These are phyloP conservation scores for Pollenia angustigena DNA, from an alignment of 2,888 invertebrate genomes.

Conservation along the genomic window DNA sequence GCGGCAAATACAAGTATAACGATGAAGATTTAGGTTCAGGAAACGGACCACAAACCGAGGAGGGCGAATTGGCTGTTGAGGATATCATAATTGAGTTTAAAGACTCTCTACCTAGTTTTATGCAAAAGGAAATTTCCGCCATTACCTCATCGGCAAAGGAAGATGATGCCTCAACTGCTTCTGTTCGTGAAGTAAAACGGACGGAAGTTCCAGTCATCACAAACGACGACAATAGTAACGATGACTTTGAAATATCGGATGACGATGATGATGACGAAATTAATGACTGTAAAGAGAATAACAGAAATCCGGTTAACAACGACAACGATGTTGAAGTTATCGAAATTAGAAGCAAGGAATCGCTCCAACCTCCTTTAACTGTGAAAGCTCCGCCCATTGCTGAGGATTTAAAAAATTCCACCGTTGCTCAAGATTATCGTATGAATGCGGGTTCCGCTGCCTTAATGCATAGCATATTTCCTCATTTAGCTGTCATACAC, in stretches of 20 bases:
- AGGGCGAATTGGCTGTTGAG: conserved; percentile 79
- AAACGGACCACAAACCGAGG: conserved; percentile 71
- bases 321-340: conserved; percentile 57
- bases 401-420: conserved; percentile 37
- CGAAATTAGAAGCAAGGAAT: conserved; percentile 54
- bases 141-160: conserved; percentile 75
- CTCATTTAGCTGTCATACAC: conserved; percentile 81
- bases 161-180: conserved; percentile 38
- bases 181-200: conserved; percentile 33
- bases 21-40: conserved; percentile 77
- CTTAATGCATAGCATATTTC: conserved; percentile 79
- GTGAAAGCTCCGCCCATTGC: neutral
- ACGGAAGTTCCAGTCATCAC: conserved; percentile 45
- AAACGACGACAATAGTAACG: conserved; percentile 77
- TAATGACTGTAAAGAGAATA: conserved; percentile 67
- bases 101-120: conserved; percentile 81
- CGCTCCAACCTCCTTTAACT: neutral
- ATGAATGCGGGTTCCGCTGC: conserved; percentile 72
- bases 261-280: conserved; percentile 66
- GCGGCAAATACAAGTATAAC: conserved; percentile 81
- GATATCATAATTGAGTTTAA: conserved; percentile 83
- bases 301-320: conserved; percentile 49
- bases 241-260: conserved; percentile 72
- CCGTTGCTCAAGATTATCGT: conserved; percentile 43
- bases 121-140: conserved; percentile 81